These are phyloP conservation scores for Octomys mimax DNA, from an alignment of 2,797 vertebrate genomes.

Conservation along the genomic window DNA sequence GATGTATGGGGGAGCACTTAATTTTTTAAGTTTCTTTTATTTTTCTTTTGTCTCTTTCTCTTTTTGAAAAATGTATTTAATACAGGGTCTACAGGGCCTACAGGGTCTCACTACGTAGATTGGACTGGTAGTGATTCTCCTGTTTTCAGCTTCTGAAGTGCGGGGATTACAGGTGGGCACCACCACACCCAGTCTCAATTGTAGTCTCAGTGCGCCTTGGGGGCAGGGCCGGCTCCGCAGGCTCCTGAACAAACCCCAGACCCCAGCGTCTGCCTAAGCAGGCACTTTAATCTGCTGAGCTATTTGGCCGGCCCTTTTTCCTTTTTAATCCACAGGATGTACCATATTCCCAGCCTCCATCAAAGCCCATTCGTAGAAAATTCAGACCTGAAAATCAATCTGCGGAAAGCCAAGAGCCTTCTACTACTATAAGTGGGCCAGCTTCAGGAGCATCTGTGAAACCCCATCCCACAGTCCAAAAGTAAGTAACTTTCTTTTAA, in stretches of 20 bases:
- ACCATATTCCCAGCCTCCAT: slow-evolving; percentile 91
- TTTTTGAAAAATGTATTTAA: too few species aligned
- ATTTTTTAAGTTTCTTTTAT: background rate
- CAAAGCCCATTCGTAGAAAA: slow-evolving; percentile 95
- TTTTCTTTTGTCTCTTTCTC: slow-evolving; percentile 5
- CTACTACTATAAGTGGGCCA: slow-evolving; percentile 84
- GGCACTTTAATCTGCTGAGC: too few species aligned
- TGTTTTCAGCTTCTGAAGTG: too few species aligned
- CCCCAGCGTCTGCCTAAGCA: too few species aligned
- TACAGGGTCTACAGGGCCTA: too few species aligned
- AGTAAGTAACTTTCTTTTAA: slow-evolving; percentile 88
- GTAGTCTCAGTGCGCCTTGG: too few species aligned
- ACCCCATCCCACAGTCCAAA: slow-evolving; percentile 90
- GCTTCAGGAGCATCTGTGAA: slow-evolving; percentile 88
- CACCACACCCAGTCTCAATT: too few species aligned
- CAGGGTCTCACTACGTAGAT: too few species aligned
- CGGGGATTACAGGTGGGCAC: too few species aligned
- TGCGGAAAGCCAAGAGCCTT: slow-evolving; percentile 89
- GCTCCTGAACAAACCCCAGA: too few species aligned
- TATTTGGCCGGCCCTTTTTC: background rate
- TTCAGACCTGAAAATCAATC: slow-evolving; percentile 92
- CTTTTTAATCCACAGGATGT: slow-evolving; percentile 89
- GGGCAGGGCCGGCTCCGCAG: too few species aligned
- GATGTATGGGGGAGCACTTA: background rate
- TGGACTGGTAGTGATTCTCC: too few species aligned